Evolutionary conservation across 2,888 invertebrate genomes (phyloP).

Genomic region (Metacarcinus magister): DNA sequence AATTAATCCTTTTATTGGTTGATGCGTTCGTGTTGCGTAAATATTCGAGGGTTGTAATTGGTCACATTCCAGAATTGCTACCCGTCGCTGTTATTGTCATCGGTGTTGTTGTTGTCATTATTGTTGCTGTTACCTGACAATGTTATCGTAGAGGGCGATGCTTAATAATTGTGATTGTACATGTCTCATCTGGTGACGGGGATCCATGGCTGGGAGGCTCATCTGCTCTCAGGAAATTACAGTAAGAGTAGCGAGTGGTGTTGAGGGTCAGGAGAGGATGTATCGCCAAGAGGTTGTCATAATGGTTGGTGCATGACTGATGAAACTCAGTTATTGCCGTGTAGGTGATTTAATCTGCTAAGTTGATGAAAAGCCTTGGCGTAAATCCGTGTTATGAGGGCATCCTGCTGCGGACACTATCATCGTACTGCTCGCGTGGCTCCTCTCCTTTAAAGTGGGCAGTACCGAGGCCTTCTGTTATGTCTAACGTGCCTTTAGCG

Average conservation of each 20-base stretch:
- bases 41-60: constrained; percentile 21
- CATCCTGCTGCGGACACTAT: neutral
- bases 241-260: neutral
- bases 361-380: neutral
- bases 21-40: neutral
- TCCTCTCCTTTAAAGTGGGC: neutral
- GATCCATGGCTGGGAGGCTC: neutral
- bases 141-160: neutral
- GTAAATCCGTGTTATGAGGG: neutral
- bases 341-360: neutral
- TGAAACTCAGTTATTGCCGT: neutral
- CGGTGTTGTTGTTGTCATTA: neutral
- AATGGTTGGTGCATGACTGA: neutral
- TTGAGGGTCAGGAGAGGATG: neutral
- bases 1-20: constrained; percentile 33
- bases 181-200: neutral
- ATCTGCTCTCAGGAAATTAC: neutral
- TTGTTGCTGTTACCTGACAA: neutral
- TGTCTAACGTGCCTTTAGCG: neutral
- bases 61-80: neutral
- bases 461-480: neutral
- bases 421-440: neutral
- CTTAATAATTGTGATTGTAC: neutral
- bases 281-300: neutral
- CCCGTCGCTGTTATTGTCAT: neutral